Conservation (phyloP, 2,888 invertebrate genomes). For the Shargacucullia verbasci region DNA sequence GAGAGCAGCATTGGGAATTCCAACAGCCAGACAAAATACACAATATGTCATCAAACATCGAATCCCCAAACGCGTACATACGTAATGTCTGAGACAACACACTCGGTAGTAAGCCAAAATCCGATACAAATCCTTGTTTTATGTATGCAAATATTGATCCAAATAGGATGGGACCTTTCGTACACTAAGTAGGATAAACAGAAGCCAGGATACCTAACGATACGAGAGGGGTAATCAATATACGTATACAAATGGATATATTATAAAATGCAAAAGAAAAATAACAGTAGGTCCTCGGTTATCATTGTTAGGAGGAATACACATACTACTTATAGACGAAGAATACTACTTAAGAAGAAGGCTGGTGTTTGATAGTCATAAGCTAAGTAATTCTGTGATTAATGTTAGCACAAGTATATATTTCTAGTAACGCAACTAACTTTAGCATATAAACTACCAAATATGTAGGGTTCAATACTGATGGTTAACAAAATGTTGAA, state of each 20-base stretch:
- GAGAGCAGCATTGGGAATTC: constrained; percentile 15
- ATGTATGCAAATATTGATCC: constrained; percentile 44
- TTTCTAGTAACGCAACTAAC: no score
- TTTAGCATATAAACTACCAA: no score
- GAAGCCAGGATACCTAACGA: constrained; percentile 18
- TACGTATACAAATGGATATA: constrained; percentile 12
- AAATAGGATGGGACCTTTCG: constrained; percentile 11
- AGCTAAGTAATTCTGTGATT: no score
- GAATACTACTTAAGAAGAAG: no score
- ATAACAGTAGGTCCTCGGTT: no score
- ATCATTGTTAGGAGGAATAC: no score
- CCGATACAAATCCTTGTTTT: constrained; percentile 48
- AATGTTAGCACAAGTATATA: no score
- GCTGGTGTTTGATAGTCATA: no score
- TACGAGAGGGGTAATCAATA: constrained; percentile 7
- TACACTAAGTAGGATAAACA: constrained; percentile 25
- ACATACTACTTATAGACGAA: no score
- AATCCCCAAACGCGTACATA: constrained; percentile 33
- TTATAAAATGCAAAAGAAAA: no score
- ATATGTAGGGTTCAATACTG: no score
- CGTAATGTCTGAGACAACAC: constrained; percentile 32
- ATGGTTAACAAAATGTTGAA: not conserved
- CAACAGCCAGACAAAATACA: constrained; percentile 33
- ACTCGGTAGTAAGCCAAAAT: constrained; percentile 30
- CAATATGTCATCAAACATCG: constrained; percentile 25